These are phyloP conservation scores for Pogonomyrmex californicus DNA, from an alignment of 1,140 invertebrate species.

Conservation along the genomic window DNA sequence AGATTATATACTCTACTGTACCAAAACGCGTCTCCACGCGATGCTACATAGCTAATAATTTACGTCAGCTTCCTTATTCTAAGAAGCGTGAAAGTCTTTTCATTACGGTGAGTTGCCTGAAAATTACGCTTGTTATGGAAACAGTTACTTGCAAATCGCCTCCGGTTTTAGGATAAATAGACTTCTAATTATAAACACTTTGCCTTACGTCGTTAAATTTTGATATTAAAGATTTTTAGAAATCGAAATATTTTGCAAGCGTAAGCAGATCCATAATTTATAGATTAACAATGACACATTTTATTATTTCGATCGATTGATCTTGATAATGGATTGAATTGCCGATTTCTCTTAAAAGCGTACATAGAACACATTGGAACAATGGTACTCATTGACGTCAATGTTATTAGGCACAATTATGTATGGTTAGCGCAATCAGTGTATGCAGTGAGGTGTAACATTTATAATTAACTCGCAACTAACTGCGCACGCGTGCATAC, in stretches of 20 bases:
- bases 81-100: conserved; percentile 38
- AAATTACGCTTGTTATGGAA: conserved; percentile 36
- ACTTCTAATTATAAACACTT: conserved; percentile 1
- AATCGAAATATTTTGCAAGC: not conserved
- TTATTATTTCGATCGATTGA: conserved; percentile 10
- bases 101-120: conserved; percentile 1
- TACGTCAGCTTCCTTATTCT: conserved; percentile 37
- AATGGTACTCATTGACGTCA: conserved; percentile 27
- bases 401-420: conserved; percentile 57
- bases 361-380: not conserved
- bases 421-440: conserved; percentile 40
- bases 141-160: not conserved
- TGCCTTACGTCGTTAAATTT: not conserved
- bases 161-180: conserved; percentile 13
- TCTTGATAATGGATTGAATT: conserved; percentile 20
- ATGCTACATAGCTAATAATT: conserved; percentile 46
- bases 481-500: conserved; percentile 23
- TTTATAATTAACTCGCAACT: conserved; percentile 61
- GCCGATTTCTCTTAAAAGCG: conserved; percentile 37
- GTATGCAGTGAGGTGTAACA: conserved; percentile 62
- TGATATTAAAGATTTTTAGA: not conserved
- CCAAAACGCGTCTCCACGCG: not conserved
- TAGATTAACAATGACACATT: conserved; percentile 23
- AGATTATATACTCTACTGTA: conserved; percentile 19
- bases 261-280: not conserved